A percentile compares a stretch with the other conserved stretches of the same genome.
phyloP scores from a whole-genome alignment of 1,140 invertebrate species.

The Xylocopa sonorina region DNA sequence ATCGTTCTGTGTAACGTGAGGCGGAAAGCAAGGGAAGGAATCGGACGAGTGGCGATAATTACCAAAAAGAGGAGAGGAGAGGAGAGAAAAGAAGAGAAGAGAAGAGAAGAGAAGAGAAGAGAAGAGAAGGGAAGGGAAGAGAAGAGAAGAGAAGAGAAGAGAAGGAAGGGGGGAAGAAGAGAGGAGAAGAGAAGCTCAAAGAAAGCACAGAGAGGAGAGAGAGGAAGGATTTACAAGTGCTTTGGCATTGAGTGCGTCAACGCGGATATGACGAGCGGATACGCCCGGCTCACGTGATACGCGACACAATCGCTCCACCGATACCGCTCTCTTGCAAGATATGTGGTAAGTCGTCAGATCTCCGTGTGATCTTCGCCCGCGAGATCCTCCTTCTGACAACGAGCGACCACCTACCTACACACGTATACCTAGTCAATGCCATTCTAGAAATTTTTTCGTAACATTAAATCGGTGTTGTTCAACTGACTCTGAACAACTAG shows the following conservation, averaged over 20 bases:
- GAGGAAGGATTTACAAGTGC: neutral
- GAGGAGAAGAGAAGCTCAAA: neutral
- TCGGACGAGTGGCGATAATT: too few relatives aligned
- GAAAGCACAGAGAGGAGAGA: constrained; percentile 4
- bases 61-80: too few relatives aligned
- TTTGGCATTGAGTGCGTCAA: constrained; percentile 48
- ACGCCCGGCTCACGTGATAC: constrained; percentile 74
- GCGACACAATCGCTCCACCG: constrained; percentile 46
- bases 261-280: constrained; percentile 73
- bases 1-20: too few relatives aligned
- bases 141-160: neutral
- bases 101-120: neutral
- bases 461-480: too few relatives aligned
- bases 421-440: too few relatives aligned
- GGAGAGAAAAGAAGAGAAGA: neutral
- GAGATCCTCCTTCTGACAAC: neutral
- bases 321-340: constrained; percentile 47
- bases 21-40: neutral
- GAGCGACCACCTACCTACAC: too few relatives aligned
- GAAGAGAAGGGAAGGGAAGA: too few relatives aligned
- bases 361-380: neutral
- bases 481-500: neutral
- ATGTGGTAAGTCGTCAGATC: constrained; percentile 59
- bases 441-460: too few relatives aligned
- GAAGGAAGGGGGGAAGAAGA: neutral